phyloP scores from a whole-genome alignment of 2,888 invertebrate genomes.

The Argynnis bischoffii region DNA sequence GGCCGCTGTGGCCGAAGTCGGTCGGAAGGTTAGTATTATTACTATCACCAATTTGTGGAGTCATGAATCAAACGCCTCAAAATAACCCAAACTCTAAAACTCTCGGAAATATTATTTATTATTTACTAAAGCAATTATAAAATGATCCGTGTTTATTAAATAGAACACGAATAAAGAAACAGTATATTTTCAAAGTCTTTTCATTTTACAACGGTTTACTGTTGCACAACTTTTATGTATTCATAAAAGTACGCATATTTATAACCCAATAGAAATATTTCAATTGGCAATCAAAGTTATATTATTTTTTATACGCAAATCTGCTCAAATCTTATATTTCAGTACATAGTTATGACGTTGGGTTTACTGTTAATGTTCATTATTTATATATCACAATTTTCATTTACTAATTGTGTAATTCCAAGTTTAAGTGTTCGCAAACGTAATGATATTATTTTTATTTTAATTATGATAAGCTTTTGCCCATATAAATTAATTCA shows the following conservation, averaged over 20 bases:
- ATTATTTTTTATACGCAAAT: not conserved
- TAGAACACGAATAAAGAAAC: not conserved
- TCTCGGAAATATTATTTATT: too few species aligned
- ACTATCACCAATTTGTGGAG: too few species aligned
- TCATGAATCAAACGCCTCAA: too few species aligned
- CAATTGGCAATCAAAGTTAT: slow-evolving; percentile 11
- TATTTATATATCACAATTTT: slow-evolving; percentile 44
- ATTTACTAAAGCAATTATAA: too few species aligned
- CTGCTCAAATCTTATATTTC: not conserved
- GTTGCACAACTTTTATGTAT: slow-evolving; percentile 15
- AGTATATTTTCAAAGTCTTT: not conserved
- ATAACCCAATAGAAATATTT: slow-evolving; percentile 10
- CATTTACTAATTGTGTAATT: slow-evolving; percentile 52
- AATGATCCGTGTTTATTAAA: too few species aligned
- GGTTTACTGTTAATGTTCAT: slow-evolving; percentile 29
- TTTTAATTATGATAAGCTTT: not conserved
- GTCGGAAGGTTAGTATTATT: too few species aligned
- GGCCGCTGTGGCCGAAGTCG: too few species aligned
- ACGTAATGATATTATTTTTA: slow-evolving; percentile 21
- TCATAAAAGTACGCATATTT: slow-evolving; percentile 3
- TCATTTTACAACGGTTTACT: not conserved
- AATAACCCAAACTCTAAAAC: too few species aligned
- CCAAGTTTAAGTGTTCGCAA: slow-evolving; percentile 57
- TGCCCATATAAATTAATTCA: not conserved
- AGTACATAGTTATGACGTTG: not conserved